phyloP scores from a whole-genome alignment of 1,140 invertebrate species.

The Homarus americanus region DNA sequence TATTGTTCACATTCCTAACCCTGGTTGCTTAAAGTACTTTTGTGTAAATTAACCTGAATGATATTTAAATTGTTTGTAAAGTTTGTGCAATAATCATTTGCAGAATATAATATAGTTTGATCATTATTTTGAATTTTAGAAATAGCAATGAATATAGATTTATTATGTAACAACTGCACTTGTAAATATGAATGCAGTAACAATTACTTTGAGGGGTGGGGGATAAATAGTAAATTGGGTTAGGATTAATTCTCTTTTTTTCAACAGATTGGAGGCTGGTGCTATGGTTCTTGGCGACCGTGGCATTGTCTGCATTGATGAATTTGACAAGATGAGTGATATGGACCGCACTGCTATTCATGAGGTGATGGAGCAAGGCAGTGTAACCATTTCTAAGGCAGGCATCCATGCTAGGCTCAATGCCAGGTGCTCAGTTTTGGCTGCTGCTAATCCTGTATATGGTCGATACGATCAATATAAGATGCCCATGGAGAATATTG shows the following conservation, averaged over 20 bases:
- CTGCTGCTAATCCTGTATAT: slow-evolving; percentile 99
- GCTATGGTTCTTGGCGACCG: slow-evolving; percentile 99
- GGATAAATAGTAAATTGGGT: too few relatives aligned
- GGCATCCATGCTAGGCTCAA: slow-evolving; percentile 99
- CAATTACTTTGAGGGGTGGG: too few relatives aligned
- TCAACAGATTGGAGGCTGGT: slow-evolving; percentile 92
- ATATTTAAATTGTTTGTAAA: too few relatives aligned
- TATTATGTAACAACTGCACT: too few relatives aligned
- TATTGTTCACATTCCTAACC: too few relatives aligned
- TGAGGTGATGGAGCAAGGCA: slow-evolving; percentile 83
- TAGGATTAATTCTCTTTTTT: slow-evolving; percentile 18
- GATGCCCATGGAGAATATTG: slow-evolving; percentile 99
- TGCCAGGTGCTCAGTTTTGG: slow-evolving; percentile 97
- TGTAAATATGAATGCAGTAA: too few relatives aligned
- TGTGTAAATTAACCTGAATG: too few relatives aligned
- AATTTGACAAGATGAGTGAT: slow-evolving; percentile 99
- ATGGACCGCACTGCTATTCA: slow-evolving; percentile 99
- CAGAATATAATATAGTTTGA: too few relatives aligned
- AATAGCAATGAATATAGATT: too few relatives aligned
- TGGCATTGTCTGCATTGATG: slow-evolving; percentile 99
- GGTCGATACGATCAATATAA: slow-evolving; percentile 99
- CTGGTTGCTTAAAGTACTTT: neutral
- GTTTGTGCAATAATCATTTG: too few relatives aligned
- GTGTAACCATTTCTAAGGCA: slow-evolving; percentile 98
- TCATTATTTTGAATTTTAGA: too few relatives aligned